Evolutionary conservation across 2,888 invertebrate genomes (phyloP).

Genomic region (Osmoderma eremita): DNA sequence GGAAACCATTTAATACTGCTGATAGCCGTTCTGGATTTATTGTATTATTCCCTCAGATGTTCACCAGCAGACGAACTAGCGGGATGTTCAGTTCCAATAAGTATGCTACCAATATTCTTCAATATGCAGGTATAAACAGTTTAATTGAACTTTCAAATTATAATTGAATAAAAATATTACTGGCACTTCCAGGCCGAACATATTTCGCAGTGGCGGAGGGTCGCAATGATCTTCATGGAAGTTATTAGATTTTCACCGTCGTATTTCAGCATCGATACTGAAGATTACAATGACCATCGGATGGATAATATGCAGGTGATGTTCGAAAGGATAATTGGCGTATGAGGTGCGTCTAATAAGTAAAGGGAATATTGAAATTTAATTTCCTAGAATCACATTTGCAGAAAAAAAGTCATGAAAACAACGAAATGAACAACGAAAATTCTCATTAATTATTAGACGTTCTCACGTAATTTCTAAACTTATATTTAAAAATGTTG

Average conservation of each 20-base stretch:
- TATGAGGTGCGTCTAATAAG: slow-evolving; percentile 4
- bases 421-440: background rate
- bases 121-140: slow-evolving; percentile 60
- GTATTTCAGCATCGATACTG: slow-evolving; percentile 46
- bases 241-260: slow-evolving; percentile 57
- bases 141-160: slow-evolving; percentile 1
- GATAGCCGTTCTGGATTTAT: slow-evolving; percentile 60
- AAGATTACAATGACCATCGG: slow-evolving; percentile 33
- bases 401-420: too few species aligned
- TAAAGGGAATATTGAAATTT: background rate
- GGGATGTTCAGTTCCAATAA: slow-evolving; percentile 63
- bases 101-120: slow-evolving; percentile 65
- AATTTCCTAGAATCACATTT: too few species aligned
- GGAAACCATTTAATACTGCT: slow-evolving; percentile 62
- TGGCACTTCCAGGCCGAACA: slow-evolving; percentile 57
- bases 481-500: too few species aligned
- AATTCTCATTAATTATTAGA: slow-evolving; percentile 6
- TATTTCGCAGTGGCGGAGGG: slow-evolving; percentile 59
- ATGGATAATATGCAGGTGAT: slow-evolving; percentile 2
- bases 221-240: slow-evolving; percentile 60
- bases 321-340: slow-evolving; percentile 5
- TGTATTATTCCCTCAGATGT: slow-evolving; percentile 62
- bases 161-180: background rate
- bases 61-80: slow-evolving; percentile 64
- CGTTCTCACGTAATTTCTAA: background rate